A percentile compares a stretch with the other conserved stretches of the same genome.
These are phyloP conservation scores for Thymelicus acteon DNA, from an alignment of 2,888 invertebrate species.

Conservation along the genomic window DNA sequence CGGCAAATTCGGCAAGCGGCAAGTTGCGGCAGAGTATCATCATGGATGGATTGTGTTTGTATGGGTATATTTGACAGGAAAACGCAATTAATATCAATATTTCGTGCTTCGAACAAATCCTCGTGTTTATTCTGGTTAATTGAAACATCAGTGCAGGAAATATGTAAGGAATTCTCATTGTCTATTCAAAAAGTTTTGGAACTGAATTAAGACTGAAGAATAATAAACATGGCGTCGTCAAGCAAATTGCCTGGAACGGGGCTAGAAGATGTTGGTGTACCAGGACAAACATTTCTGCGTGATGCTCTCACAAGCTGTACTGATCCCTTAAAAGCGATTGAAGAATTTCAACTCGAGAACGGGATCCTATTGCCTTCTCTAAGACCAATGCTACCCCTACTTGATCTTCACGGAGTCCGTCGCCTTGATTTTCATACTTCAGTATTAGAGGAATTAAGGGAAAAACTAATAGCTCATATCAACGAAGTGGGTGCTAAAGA, in stretches of 20 bases:
- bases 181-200: too few species aligned
- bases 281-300: slow-evolving; percentile 93
- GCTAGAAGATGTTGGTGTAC: slow-evolving; percentile 93
- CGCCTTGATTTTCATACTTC: slow-evolving; percentile 97
- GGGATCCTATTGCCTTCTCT: slow-evolving; percentile 96
- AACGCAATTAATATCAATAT: too few species aligned
- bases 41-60: too few species aligned
- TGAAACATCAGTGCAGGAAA: too few species aligned
- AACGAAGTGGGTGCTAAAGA: slow-evolving; percentile 92
- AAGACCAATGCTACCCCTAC: slow-evolving; percentile 96
- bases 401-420: slow-evolving; percentile 97
- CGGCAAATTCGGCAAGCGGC: too few species aligned
- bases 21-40: too few species aligned
- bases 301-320: slow-evolving; percentile 98
- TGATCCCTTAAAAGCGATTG: slow-evolving; percentile 98
- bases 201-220: not conserved
- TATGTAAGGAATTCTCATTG: too few species aligned
- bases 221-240: slow-evolving; percentile 68
- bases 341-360: slow-evolving; percentile 98
- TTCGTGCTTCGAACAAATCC: too few species aligned
- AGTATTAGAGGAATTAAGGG: slow-evolving; percentile 91
- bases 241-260: slow-evolving; percentile 85
- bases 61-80: too few species aligned
- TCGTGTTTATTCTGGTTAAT: too few species aligned
- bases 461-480: slow-evolving; percentile 90